Conservation (phyloP, 2,797 vertebrate genomes). For the Thripadectes ignobilis region DNA sequence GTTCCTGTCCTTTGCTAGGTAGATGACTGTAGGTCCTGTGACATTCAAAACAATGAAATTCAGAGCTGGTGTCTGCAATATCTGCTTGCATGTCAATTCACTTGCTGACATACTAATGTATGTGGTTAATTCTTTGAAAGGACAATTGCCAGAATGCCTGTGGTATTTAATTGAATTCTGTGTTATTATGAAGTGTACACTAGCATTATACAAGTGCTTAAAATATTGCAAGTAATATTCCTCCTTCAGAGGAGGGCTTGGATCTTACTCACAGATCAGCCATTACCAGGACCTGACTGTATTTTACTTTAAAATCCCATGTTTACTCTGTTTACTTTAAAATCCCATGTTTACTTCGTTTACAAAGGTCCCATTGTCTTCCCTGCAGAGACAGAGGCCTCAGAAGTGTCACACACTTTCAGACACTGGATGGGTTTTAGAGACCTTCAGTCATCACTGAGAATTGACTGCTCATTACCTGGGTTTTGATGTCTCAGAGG, state of each 20-base stretch:
- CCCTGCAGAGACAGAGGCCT: background rate
- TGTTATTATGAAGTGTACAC: background rate
- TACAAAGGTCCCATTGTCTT: background rate
- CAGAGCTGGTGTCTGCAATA: background rate
- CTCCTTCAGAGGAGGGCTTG: background rate
- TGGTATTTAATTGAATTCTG: background rate
- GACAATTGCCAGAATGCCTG: background rate
- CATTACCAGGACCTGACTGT: background rate
- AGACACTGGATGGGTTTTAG: background rate
- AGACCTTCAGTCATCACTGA: background rate
- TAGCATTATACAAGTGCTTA: background rate
- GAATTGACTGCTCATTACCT: background rate
- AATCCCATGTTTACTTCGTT: background rate
- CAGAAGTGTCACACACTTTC: background rate
- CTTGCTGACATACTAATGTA: background rate
- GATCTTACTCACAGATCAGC: background rate
- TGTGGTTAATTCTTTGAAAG: background rate
- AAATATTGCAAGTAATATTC: background rate
- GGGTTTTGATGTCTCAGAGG: background rate
- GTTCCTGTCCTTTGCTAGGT: background rate
- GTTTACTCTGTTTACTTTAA: background rate
- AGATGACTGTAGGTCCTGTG: background rate
- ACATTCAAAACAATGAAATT: background rate
- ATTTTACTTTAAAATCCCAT: background rate
- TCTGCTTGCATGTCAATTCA: background rate